These are phyloP conservation scores for Fopius arisanus DNA, from an alignment of 1,140 invertebrate species.

Conservation along the genomic window DNA sequence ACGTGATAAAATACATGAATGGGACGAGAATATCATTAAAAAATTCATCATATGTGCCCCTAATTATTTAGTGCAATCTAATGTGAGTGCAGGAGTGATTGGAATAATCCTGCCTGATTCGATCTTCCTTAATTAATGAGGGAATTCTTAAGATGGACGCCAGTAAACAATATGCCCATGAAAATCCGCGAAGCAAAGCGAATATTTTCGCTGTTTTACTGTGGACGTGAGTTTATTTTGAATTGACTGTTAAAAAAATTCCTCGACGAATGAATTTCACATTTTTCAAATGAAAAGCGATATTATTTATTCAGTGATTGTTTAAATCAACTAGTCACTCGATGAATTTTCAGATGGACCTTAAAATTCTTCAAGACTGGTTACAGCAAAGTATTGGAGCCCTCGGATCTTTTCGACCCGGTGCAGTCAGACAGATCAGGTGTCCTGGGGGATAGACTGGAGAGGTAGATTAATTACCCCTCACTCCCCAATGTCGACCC, in stretches of 20 bases:
- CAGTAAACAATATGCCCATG: slow-evolving; percentile 35
- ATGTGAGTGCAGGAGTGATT: not conserved
- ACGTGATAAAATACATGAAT: not conserved
- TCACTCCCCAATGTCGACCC: too few relatives aligned
- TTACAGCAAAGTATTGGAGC: slow-evolving; percentile 64
- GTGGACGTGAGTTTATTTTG: slow-evolving; percentile 40
- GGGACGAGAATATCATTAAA: not conserved
- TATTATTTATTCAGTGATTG: too few relatives aligned
- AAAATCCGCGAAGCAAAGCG: slow-evolving; percentile 49
- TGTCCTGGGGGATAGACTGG: slow-evolving; percentile 53
- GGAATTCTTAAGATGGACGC: slow-evolving; percentile 43
- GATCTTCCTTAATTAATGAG: not conserved
- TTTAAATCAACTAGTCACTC: too few relatives aligned
- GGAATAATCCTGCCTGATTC: not conserved
- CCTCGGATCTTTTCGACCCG: slow-evolving; percentile 68
- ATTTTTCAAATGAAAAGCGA: too few relatives aligned
- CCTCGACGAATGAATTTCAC: slow-evolving; percentile 30
- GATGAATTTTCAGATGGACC: slow-evolving; percentile 68
- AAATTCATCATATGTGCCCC: not conserved
- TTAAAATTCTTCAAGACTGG: slow-evolving; percentile 67
- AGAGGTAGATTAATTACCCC: too few relatives aligned
- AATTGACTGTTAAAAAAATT: not conserved
- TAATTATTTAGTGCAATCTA: not conserved
- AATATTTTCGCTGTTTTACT: slow-evolving; percentile 44
- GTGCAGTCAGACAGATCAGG: slow-evolving; percentile 65